These are phyloP conservation scores for Lordiphosa collinella DNA, from an alignment of 1,140 invertebrate genomes.

Conservation along the genomic window DNA sequence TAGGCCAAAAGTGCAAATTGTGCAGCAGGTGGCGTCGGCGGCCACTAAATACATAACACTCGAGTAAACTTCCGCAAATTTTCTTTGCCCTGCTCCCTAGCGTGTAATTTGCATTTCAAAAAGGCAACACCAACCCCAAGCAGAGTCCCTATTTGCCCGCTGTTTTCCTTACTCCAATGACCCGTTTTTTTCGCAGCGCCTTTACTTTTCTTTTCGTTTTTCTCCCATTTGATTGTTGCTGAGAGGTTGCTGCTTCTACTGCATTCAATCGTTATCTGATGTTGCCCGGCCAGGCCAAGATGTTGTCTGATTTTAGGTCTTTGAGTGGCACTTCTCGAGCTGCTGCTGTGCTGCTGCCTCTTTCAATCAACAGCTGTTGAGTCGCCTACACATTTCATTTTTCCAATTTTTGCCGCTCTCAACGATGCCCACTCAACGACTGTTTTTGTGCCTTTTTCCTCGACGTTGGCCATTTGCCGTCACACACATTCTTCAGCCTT, in stretches of 20 bases:
- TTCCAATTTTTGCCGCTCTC: constrained; percentile 38
- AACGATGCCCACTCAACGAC: constrained; percentile 36
- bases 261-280: constrained; percentile 74
- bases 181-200: constrained; percentile 61
- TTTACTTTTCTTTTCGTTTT: constrained; percentile 46
- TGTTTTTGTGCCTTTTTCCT: constrained; percentile 12
- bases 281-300: constrained; percentile 49
- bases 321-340: constrained; percentile 27
- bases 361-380: constrained; percentile 68
- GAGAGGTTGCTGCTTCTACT: constrained; percentile 7
- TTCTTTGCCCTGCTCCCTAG: neutral
- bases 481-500: constrained; percentile 26
- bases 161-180: constrained; percentile 67
- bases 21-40: constrained; percentile 19
- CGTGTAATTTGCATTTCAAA: constrained; percentile 74
- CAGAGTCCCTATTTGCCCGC: constrained; percentile 2
- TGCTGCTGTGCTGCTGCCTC: constrained; percentile 3
- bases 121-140: constrained; percentile 30
- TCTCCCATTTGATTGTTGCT: constrained; percentile 41
- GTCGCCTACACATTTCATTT: constrained; percentile 51
- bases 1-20: constrained; percentile 40
- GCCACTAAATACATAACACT: constrained; percentile 72
- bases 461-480: constrained; percentile 16
- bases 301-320: constrained; percentile 74
- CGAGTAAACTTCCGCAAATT: constrained; percentile 58